Evolutionary conservation across 2,113 vertebrate species (phyloP), one percentile per base, ranked within the genome.

Genomic region (Myocastor coypus): DNA sequence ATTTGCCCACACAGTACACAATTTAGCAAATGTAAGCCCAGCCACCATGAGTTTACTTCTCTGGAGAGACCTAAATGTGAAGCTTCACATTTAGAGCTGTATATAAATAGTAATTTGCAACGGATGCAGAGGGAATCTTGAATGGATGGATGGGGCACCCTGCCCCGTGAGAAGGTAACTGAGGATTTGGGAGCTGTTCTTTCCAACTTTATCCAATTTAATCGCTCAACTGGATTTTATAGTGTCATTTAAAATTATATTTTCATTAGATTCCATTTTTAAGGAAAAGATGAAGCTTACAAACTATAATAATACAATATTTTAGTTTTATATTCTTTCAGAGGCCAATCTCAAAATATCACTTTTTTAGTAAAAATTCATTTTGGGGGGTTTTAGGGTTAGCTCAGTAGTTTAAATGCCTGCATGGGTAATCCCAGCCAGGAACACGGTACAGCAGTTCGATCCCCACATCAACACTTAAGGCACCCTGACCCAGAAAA

Each of bases 31-130:
- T 96, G 91, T 97, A 98, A 98, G 98, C 97, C 97, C 96, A 98
- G 97, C 97, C 85, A 96, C 83, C 98, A 97, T 87, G 71, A 87
- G 96, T 97, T 98, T 98, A 98, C 97, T 98, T 99, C 98, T 97
- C 97, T 97, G 95, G 94, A 61, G 98, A 98, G 96, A 97, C 40
- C 32, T 89, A 73, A 24, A 92, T n/a, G 92, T 13, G 94, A 7
- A 89, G 83, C 78, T 97, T 97, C 93, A 98, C 77, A 97, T 97
- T 98, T 98, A 98, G 52, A 97, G 66, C 88, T 68, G 2, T 86
- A 92, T 3, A 92, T 78, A 73, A 94, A 57, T 7, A 50, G 55
- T 28, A 95, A 87, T 55, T 20, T 5, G 89, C 92, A 95, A 30
- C 71, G 11, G 12, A n/a, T 5, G 90, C 14, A 90, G 96, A 71